These are phyloP conservation scores for Hormaphis cornu DNA, from an alignment of 1,140 invertebrate genomes.

Conservation along the genomic window DNA sequence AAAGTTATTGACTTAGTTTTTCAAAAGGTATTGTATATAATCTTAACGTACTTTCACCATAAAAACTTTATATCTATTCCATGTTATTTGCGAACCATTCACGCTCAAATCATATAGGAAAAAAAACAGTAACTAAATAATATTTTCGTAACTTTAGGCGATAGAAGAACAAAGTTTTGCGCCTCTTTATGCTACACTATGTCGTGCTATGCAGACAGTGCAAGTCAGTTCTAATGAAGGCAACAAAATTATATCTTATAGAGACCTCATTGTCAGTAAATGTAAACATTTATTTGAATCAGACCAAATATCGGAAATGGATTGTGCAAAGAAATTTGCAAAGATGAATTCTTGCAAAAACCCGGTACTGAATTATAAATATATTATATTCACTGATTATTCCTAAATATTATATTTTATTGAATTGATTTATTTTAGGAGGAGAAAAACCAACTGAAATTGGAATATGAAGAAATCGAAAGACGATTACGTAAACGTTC, in stretches of 20 bases:
- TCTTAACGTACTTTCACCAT: too few relatives aligned
- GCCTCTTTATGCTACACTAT: conserved; percentile 79
- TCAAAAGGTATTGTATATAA: conserved; percentile 76
- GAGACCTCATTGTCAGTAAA: conserved; percentile 66
- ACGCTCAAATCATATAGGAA: too few relatives aligned
- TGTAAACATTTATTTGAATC: conserved; percentile 85
- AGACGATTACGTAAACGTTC: conserved; percentile 66
- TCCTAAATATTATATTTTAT: too few relatives aligned
- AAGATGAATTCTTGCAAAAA: conserved; percentile 57
- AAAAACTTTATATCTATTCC: too few relatives aligned
- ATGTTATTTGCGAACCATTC: too few relatives aligned
- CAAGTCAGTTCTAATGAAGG: conserved; percentile 46
- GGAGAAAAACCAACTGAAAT: conserved; percentile 61
- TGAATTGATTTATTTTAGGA: conserved; percentile 43
- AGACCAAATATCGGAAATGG: conserved; percentile 57
- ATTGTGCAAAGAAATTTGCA: conserved; percentile 49
- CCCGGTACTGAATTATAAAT: conserved; percentile 44
- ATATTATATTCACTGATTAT: background rate
- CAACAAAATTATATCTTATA: conserved; percentile 51
- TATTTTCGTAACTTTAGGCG: conserved; percentile 48
- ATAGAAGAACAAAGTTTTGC: conserved; percentile 89
- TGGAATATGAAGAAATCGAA: conserved; percentile 61
- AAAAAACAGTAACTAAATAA: background rate
- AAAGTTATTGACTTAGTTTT: conserved; percentile 85
- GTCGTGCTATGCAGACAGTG: conserved; percentile 53